A percentile compares a stretch with the other conserved stretches of the same genome.
Evolutionary conservation across 2,797 vertebrate genomes (phyloP).

Genomic region (Clarias laeviceps): DNA sequence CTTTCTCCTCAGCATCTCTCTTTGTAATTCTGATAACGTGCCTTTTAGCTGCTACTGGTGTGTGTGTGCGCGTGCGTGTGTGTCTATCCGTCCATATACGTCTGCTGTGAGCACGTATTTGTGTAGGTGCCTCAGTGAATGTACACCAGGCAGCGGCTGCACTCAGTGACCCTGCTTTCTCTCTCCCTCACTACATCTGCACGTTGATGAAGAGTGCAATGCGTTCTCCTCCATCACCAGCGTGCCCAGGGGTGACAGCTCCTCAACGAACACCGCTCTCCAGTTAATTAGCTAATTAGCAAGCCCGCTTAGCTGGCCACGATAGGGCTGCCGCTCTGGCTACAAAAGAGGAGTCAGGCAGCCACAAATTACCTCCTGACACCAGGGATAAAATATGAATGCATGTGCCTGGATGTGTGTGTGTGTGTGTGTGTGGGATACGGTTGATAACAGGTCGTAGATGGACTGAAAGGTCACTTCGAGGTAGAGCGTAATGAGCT

Average conservation of each 20-base stretch:
- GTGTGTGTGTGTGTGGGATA: conserved; percentile 24
- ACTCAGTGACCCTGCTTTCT: conserved; percentile 46
- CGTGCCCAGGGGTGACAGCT: conserved; percentile 34
- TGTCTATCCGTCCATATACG: conserved; percentile 4
- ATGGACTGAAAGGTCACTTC: conserved; percentile 48
- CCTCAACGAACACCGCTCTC: conserved; percentile 43
- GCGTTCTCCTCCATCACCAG: conserved; percentile 37
- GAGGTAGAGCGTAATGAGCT: conserved; percentile 50
- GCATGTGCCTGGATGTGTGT: conserved; percentile 20
- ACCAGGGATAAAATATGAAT: conserved; percentile 41
- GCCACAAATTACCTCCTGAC: conserved; percentile 52
- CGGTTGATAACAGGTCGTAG: conserved; percentile 25
- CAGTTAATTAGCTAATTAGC: conserved; percentile 59
- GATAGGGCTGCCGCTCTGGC: conserved; percentile 34
- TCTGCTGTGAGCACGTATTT: conserved; percentile 7
- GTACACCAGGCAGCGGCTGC: conserved; percentile 24
- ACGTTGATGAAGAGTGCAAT: conserved; percentile 33
- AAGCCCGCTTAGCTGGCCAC: conserved; percentile 35
- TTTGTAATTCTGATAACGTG: conserved; percentile 38
- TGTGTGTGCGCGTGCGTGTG: conserved; percentile 7
- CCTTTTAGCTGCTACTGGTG: conserved; percentile 16
- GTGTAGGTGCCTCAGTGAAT: conserved; percentile 24
- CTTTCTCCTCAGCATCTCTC: conserved; percentile 33
- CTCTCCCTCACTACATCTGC: conserved; percentile 19
- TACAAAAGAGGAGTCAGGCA: conserved; percentile 41